Evolutionary conservation across 2,113 vertebrate genomes (phyloP).

Genomic region (Rhynchomys soricoides): DNA sequence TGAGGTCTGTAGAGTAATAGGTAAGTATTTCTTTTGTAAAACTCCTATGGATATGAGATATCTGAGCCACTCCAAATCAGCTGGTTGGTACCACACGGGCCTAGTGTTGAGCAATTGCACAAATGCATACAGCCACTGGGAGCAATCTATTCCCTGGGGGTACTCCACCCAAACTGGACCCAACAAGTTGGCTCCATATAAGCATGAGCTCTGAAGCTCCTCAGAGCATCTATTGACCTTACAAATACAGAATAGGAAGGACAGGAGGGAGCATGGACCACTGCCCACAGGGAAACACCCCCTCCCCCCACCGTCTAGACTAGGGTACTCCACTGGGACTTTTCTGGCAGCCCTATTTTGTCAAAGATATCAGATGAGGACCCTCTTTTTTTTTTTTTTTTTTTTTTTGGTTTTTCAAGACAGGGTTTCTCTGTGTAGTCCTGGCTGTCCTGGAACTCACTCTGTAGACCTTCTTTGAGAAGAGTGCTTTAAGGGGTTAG

Average conservation of each 20-base stretch:
- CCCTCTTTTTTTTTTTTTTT: too few species aligned
- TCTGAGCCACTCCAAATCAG: background rate
- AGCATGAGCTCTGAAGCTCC: background rate
- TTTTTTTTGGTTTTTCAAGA: too few species aligned
- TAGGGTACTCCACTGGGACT: background rate
- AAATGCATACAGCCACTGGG: background rate
- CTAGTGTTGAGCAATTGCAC: background rate
- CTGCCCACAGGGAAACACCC: background rate
- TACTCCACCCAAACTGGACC: background rate
- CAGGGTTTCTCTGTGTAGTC: too few species aligned
- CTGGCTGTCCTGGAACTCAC: too few species aligned
- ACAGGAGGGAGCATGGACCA: background rate
- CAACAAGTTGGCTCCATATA: too few species aligned
- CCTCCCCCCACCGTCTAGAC: background rate
- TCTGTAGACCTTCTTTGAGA: background rate
- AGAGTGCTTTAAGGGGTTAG: background rate
- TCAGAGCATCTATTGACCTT: background rate
- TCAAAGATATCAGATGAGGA: background rate
- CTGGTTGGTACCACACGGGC: background rate
- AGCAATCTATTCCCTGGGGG: background rate
- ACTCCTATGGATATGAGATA: background rate
- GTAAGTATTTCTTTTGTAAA: background rate
- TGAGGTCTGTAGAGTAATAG: background rate
- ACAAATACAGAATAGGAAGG: background rate
- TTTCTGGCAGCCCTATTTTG: background rate